phyloP scores from a whole-genome alignment of 2,888 invertebrate genomes.

The Tenthredo amoena region DNA sequence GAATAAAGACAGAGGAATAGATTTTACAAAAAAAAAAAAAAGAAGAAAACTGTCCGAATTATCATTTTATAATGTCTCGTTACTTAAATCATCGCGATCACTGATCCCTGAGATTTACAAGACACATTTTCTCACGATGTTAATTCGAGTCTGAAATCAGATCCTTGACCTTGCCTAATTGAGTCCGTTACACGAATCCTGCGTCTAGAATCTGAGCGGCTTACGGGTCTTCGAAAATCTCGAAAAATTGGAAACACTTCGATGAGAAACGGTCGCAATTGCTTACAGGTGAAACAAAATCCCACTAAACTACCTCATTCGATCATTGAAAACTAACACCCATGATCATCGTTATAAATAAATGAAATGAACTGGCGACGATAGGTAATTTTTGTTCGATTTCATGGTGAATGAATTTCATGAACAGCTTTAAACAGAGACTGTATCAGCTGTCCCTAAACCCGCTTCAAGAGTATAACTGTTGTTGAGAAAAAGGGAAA shows the following conservation, averaged over 20 bases:
- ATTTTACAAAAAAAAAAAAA: neutral
- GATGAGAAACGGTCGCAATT: neutral
- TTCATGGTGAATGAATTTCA: neutral
- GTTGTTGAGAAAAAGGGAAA: slow-evolving; percentile 23
- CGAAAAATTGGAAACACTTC: neutral
- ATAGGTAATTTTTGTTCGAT: neutral
- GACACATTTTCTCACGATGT: neutral
- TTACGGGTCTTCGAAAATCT: neutral
- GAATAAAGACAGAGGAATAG: neutral
- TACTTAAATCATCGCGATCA: neutral
- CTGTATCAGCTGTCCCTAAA: neutral
- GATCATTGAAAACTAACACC: neutral
- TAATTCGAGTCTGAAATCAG: neutral
- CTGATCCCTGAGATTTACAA: neutral
- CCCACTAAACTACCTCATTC: too few species aligned
- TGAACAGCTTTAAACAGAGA: neutral
- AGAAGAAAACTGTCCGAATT: neutral
- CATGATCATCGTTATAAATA: neutral
- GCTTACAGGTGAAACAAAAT: too few species aligned
- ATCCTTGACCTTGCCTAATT: neutral
- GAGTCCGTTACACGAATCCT: neutral
- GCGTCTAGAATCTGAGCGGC: neutral
- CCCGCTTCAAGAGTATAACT: neutral
- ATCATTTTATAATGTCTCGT: neutral
- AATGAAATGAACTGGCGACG: neutral